Base-by-base conservation (phyloP, 2,888 invertebrate species). In the Parelbella ahira region DNA sequence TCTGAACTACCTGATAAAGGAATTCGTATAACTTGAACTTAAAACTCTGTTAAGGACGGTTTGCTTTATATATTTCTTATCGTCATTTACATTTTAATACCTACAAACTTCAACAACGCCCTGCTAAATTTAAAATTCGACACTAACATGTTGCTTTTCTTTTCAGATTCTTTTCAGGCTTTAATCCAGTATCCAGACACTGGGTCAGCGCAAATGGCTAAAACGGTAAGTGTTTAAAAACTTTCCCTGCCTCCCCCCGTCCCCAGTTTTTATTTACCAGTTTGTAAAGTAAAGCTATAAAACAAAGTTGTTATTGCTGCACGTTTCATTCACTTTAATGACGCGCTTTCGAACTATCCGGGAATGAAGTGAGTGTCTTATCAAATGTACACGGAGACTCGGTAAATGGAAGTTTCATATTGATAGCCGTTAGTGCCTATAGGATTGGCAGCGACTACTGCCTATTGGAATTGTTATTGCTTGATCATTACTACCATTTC, bases 171-270 rank as follows among this genome's bases (percentile, higher is more conserved):
- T 88, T 97, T 97, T 92, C 97, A 99, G 93, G 99, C 99, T 54
- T 92, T 99, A 74, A 97, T 99, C 83, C 99, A 99, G 89, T 98
- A 98, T 88, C 95, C 97, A 60, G 99, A 99, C 88, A 95, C 98
- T 52, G 93, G 96, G 72, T 95, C 97, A 58, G 99, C 99, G 58
- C 98, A 98, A 88, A 93, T 97, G 66, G 99, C 99, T 69, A 99
- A 98, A 91, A 90, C 93, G 88, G 94, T 95, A 82, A 92, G 92
- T 91, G 74, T 58, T 63, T 2, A 60, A 70, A 68, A 58, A 66
- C 65, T 74, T 74, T 56, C 10, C 9, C 2, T 66, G 73, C 75
- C n/a, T n/a, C 65, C 73, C 73, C 55, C 10, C 9, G 1, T 15
- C 15, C 15, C 4, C 4, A 15, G 71, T 76, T 82, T 83, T 76